phyloP scores from a whole-genome alignment of 2,888 invertebrate species.

The Latrodectus elegans region DNA sequence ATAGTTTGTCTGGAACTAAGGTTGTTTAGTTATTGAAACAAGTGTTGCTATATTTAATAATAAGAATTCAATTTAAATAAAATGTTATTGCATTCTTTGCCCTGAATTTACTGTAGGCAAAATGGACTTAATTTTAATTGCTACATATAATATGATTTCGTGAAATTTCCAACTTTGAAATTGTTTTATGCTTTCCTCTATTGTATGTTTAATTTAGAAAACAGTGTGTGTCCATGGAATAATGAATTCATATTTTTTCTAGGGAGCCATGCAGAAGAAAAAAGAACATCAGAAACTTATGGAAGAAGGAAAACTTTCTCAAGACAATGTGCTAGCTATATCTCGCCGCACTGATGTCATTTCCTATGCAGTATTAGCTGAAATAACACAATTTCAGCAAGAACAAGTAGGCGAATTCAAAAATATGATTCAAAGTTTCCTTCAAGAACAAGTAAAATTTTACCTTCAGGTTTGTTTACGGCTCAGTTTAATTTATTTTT shows the following conservation, averaged over 20 bases:
- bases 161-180: neutral
- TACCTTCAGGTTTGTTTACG: slow-evolving; percentile 82
- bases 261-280: slow-evolving; percentile 78
- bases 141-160: neutral
- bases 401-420: slow-evolving; percentile 91
- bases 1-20: no score
- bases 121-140: no score
- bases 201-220: no score
- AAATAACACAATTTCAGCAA: slow-evolving; percentile 92
- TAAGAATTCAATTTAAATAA: no score
- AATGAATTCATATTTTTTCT: neutral
- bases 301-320: slow-evolving; percentile 88
- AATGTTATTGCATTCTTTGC: no score
- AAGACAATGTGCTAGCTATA: slow-evolving; percentile 86
- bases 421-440: slow-evolving; percentile 87
- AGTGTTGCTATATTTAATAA: no score
- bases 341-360: slow-evolving; percentile 91
- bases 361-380: slow-evolving; percentile 93
- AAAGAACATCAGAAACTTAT: slow-evolving; percentile 89
- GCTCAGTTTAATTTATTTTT: neutral
- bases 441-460: slow-evolving; percentile 92
- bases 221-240: no score
- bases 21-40: no score
- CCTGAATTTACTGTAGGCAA: no score
- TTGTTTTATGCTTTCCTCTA: neutral